Percentiles rank a stretch among this genome's conserved stretches.
phyloP scores from a whole-genome alignment of 1,140 invertebrate genomes.

The Cheumatopsyche charites region DNA sequence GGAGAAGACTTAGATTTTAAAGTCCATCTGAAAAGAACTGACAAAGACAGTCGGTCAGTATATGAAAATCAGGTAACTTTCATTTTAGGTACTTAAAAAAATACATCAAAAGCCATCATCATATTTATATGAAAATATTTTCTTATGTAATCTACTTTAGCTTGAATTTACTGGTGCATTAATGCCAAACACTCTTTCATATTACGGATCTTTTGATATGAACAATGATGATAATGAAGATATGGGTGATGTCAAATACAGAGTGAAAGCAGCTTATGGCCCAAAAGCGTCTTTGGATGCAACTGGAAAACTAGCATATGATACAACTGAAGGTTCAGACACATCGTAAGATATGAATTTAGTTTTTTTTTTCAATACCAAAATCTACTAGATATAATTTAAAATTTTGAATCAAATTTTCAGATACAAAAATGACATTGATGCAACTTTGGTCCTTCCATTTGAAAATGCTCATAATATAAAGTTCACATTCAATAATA shows the following conservation, averaged over 20 bases:
- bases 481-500: constrained; percentile 48
- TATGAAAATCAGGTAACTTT: constrained; percentile 7
- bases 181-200: neutral
- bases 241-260: constrained; percentile 56
- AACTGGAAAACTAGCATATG: constrained; percentile 39
- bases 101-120: neutral
- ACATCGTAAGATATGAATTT: neutral
- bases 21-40: neutral
- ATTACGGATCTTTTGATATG: constrained; percentile 20
- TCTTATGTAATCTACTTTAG: neutral
- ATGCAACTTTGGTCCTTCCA: constrained; percentile 49
- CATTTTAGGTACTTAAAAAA: neutral
- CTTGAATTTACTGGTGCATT: constrained; percentile 21
- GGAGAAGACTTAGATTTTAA: constrained; percentile 34
- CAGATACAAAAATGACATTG: constrained; percentile 36
- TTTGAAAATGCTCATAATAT: constrained; percentile 58
- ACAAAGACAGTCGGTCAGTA: neutral
- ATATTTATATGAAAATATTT: neutral
- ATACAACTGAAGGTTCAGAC: neutral
- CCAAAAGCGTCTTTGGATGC: constrained; percentile 53
- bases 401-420: constrained; percentile 11
- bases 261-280: constrained; percentile 55
- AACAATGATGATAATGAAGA: constrained; percentile 31
- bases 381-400: neutral
- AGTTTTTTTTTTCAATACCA: neutral